Base-by-base conservation (phyloP, 2,113 vertebrate genomes). In the Gallinago paraguaiae region DNA sequence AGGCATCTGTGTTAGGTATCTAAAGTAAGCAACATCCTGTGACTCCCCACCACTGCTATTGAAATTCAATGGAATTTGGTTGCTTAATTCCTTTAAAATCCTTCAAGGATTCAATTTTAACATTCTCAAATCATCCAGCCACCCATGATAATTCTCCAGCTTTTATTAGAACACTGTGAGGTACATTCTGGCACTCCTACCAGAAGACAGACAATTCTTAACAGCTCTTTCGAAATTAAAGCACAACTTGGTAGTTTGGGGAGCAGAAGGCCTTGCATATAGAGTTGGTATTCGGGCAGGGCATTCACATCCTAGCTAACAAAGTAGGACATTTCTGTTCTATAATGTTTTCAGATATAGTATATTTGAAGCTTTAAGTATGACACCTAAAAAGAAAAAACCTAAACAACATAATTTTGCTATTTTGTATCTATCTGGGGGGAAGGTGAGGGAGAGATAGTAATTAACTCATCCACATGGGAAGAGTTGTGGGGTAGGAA, bases 101-200 rank as follows among this genome's bases (percentile, higher is more conserved):
- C 57, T 80, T 72, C 59, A 69, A 67, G 83, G 46, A 63, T 68
- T 6, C 41, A 53, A 59, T 46, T 61, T 72, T 22, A 83, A 74
- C 11, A 39, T 94, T 89, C 30, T 70, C 68, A 83, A 77, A 83
- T 83, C 61, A 86, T 69, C 24, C n/a, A 77, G 60, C 46, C 17
- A 75, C 13, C 31, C 46, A 59, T 15, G 18, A 45, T 53, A 77
- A 80, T 77, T 77, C 39, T 68, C 25, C n/a, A 31, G 5, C 23
- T 85, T 95, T 63, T 90, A 59, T n/a, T 45, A 77, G 27, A 81
- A 57, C 0, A 2, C 54, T 60, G 18, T 64, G n/a, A 67, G 39
- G 68, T 80, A 69, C 11, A 15, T 46, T 83, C 31, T 53, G 31
- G 15, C 23, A 59, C 8, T 68, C 18, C 22, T 81, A 75, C 27